Evolutionary conservation across 2,113 vertebrate genomes (phyloP).

Genomic region (Lepus americanus): DNA sequence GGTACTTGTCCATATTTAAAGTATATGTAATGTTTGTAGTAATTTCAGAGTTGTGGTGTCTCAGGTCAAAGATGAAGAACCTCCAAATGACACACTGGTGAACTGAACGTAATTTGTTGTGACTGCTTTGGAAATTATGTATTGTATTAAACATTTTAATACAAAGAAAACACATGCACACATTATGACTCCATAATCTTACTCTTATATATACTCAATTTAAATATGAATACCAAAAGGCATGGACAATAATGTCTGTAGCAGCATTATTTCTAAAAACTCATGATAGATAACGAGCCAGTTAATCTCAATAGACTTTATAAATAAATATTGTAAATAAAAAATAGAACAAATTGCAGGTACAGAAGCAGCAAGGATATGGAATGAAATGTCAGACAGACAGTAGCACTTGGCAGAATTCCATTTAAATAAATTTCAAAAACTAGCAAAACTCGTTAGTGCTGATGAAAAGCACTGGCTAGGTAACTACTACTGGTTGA

Average conservation of each 20-base stretch:
- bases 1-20: not conserved
- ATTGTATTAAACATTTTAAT: not conserved
- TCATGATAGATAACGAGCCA: not conserved
- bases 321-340: not conserved
- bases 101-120: not conserved
- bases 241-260: not conserved
- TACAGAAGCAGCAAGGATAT: too few species aligned
- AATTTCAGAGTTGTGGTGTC: not conserved
- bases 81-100: not conserved
- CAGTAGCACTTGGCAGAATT: not conserved
- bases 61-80: not conserved
- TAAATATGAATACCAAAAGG: not conserved
- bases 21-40: not conserved
- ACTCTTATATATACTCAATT: not conserved
- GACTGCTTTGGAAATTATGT: not conserved
- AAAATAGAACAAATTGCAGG: not conserved
- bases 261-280: not conserved
- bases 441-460: not conserved
- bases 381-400: not conserved
- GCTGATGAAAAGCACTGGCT: too few species aligned
- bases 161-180: not conserved
- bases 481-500: not conserved
- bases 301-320: not conserved
- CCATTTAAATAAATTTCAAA: not conserved
- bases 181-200: not conserved